Conservation (phyloP, 2,113 vertebrate species). For the Cynopterus brachyotis region DNA sequence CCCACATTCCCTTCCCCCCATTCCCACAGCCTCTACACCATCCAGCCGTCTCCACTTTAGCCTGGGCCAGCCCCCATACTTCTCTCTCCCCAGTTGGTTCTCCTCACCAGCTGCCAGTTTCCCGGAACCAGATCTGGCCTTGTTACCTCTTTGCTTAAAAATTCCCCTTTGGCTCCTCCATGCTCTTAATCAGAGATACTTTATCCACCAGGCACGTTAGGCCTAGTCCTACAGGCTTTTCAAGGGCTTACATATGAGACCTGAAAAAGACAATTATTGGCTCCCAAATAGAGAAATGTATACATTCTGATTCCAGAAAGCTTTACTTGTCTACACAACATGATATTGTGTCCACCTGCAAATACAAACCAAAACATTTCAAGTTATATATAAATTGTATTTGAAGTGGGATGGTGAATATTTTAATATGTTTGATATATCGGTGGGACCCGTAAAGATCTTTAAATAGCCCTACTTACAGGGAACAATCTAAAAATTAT, state of each 20-base stretch:
- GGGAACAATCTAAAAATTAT: background rate
- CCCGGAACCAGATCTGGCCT: background rate
- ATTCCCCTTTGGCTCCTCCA: background rate
- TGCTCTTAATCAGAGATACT: background rate
- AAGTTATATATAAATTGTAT: constrained; percentile 22
- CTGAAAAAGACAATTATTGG: background rate
- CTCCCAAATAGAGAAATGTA: background rate
- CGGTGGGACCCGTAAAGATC: background rate
- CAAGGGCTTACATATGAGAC: background rate
- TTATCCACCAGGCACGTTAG: background rate
- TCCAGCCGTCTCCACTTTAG: background rate
- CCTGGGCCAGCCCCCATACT: background rate
- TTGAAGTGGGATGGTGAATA: background rate
- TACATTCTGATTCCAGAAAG: constrained; percentile 36
- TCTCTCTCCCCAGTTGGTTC: background rate
- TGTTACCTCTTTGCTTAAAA: constrained; percentile 11
- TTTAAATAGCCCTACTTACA: background rate
- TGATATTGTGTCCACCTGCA: background rate
- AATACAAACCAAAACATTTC: constrained; percentile 28
- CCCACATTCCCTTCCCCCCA: background rate
- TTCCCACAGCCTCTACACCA: background rate
- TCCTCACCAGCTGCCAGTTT: background rate
- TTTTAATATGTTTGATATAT: background rate
- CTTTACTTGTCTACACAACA: background rate
- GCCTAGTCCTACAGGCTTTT: background rate